A percentile compares a stretch with the other conserved stretches of the same genome.
phyloP scores from a whole-genome alignment of 1,140 invertebrate genomes.

The Alviniconcha marisindica region DNA sequence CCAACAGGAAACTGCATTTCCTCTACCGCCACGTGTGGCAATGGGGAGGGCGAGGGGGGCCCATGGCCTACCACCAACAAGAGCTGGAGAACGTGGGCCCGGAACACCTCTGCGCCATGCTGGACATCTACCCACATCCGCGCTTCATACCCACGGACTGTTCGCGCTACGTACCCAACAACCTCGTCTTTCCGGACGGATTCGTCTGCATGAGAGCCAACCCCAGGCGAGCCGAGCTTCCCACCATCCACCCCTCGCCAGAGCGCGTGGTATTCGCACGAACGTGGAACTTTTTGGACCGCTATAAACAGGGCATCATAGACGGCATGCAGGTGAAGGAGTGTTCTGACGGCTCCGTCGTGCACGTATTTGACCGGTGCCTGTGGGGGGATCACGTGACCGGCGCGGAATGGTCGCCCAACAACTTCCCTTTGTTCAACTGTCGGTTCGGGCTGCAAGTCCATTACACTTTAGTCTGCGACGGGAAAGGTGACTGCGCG shows the following conservation, averaged over 20 bases:
- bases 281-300: not conserved
- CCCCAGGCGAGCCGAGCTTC: not conserved
- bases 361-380: constrained; percentile 21
- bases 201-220: constrained; percentile 21
- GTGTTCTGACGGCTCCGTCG: constrained; percentile 21
- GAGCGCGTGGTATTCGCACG: not conserved
- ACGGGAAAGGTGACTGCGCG: constrained; percentile 35
- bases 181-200: not conserved
- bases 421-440: constrained; percentile 1
- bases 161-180: too few relatives aligned
- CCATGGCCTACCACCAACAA: not conserved
- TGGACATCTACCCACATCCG: not conserved
- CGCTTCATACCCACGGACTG: not conserved
- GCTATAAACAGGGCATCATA: not conserved
- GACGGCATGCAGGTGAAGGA: not conserved
- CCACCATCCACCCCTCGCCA: too few relatives aligned
- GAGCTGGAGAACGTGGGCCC: not conserved
- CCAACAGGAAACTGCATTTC: not conserved
- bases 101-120: not conserved
- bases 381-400: not conserved
- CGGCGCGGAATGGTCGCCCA: not conserved
- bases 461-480: constrained; percentile 39
- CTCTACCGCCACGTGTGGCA: constrained; percentile 24
- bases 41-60: constrained; percentile 11
- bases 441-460: not conserved